Evolutionary conservation across 2,888 invertebrate genomes (phyloP).

Genomic region (Tipula confusa): DNA sequence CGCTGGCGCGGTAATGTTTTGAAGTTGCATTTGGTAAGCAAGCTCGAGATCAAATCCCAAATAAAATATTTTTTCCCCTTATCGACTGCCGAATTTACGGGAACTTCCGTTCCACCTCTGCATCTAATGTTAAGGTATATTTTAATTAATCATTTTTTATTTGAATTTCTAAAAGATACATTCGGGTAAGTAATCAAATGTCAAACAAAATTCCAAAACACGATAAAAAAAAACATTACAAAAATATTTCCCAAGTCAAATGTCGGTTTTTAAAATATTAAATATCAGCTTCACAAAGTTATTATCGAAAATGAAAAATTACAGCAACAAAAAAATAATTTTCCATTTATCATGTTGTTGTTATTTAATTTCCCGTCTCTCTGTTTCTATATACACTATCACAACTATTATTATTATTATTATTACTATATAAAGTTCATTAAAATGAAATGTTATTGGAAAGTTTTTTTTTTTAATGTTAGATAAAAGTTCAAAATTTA

Average conservation of each 20-base stretch:
- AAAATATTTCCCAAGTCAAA: background rate
- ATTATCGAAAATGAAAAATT: background rate
- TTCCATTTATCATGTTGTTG: background rate
- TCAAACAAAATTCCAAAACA: too few relatives aligned
- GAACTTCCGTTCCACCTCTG: too few relatives aligned
- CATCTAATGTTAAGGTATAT: too few relatives aligned
- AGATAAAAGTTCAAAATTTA: conserved; percentile 20
- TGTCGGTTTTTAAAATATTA: background rate
- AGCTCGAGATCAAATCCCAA: too few relatives aligned
- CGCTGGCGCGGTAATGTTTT: too few relatives aligned
- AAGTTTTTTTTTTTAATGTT: background rate
- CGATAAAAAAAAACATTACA: too few relatives aligned
- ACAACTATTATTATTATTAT: background rate
- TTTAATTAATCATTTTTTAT: too few relatives aligned
- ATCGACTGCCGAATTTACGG: too few relatives aligned
- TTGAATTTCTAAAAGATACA: too few relatives aligned
- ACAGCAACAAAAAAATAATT: background rate
- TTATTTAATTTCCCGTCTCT: background rate
- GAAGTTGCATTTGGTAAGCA: too few relatives aligned
- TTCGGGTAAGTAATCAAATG: too few relatives aligned
- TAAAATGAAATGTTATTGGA: conserved; percentile 12
- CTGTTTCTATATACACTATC: background rate
- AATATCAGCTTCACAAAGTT: background rate
- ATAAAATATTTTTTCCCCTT: too few relatives aligned
- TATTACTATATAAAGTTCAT: background rate